Percentiles rank a stretch among this genome's conserved stretches.
These are phyloP conservation scores for Thermophis baileyi DNA, from an alignment of 2,113 vertebrate species.

Conservation along the genomic window DNA sequence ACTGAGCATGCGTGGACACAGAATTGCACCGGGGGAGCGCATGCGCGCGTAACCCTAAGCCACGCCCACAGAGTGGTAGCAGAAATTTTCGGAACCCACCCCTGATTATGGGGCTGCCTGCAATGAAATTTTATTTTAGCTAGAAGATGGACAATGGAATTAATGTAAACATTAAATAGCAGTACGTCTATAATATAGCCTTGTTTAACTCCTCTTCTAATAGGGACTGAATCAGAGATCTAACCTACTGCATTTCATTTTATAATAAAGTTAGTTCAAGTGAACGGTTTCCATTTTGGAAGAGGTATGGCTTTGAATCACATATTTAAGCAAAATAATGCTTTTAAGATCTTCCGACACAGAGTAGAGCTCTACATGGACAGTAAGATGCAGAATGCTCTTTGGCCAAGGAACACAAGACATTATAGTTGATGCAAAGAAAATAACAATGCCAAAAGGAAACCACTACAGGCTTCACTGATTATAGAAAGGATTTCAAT, in stretches of 20 bases:
- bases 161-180: too few species aligned
- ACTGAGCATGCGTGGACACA: too few species aligned
- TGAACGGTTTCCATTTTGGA: not conserved
- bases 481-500: not conserved
- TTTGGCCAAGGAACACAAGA: not conserved
- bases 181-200: too few species aligned
- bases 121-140: too few species aligned
- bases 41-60: too few species aligned
- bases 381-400: not conserved
- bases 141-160: too few species aligned
- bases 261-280: not conserved
- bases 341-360: not conserved
- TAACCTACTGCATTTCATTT: not conserved
- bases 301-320: not conserved
- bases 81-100: too few species aligned
- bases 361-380: not conserved
- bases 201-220: too few species aligned
- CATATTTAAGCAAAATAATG: not conserved
- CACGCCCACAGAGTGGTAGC: too few species aligned
- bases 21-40: too few species aligned
- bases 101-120: too few species aligned
- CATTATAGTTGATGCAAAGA: not conserved
- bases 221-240: too few species aligned
- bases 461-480: not conserved
- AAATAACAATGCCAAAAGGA: not conserved